Conservation (phyloP, 2,888 invertebrate species). For the Listrodromus nycthemerus region DNA sequence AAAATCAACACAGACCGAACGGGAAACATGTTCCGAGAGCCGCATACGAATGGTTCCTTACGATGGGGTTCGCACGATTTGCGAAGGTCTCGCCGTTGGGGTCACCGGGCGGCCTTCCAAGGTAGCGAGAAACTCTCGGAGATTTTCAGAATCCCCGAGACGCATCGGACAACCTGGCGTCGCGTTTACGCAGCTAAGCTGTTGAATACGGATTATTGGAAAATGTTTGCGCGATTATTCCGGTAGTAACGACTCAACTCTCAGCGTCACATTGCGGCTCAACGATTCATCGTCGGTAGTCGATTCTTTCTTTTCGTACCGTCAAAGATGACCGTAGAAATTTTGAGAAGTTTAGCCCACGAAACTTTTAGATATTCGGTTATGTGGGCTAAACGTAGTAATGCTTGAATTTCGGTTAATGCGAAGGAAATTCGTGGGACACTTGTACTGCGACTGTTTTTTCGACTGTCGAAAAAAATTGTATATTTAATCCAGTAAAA, state of each 20-base stretch:
- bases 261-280: too few relatives aligned
- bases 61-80: conserved; percentile 66
- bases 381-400: neutral
- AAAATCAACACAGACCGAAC: conserved; percentile 48
- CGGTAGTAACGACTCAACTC: neutral
- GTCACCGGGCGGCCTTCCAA: conserved; percentile 77
- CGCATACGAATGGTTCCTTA: conserved; percentile 8
- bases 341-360: neutral
- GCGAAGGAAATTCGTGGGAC: neutral
- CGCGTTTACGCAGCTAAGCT: neutral
- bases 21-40: conserved; percentile 27
- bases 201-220: neutral
- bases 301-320: neutral
- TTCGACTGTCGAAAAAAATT: too few relatives aligned
- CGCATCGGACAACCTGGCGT: neutral
- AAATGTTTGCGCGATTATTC: neutral
- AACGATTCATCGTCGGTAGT: neutral
- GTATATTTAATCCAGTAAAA: too few relatives aligned
- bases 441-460: too few relatives aligned
- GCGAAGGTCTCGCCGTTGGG: conserved; percentile 62
- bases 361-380: neutral
- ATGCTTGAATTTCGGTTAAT: neutral
- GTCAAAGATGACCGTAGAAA: neutral
- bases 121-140: conserved; percentile 70
- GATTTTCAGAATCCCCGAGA: conserved; percentile 2